Evolutionary conservation across 2,888 invertebrate species (phyloP).

Genomic region (Auanema sp.): DNA sequence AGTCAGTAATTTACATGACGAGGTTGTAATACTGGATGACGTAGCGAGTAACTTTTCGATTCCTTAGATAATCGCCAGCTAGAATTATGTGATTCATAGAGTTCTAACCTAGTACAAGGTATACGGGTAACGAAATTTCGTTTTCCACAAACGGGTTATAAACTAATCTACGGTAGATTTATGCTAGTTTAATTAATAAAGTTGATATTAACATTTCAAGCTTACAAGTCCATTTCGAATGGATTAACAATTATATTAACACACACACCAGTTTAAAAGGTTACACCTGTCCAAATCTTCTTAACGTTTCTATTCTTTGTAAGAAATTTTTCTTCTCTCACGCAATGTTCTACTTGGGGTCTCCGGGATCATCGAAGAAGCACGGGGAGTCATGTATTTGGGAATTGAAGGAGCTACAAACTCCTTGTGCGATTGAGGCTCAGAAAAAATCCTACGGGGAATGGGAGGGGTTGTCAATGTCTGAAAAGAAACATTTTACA

Average conservation of each 20-base stretch:
- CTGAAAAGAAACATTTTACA: too few species aligned
- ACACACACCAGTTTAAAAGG: background rate
- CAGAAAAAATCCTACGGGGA: too few species aligned
- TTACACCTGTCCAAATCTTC: background rate
- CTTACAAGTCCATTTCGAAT: background rate
- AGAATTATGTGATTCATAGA: background rate
- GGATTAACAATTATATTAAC: background rate
- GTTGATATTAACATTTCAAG: background rate
- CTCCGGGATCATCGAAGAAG: constrained; percentile 1
- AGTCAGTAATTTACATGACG: constrained; percentile 43
- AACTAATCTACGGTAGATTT: background rate
- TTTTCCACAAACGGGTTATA: too few species aligned
- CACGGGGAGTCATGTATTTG: background rate
- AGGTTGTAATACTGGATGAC: constrained; percentile 20
- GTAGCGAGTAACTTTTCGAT: too few species aligned
- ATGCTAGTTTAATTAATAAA: background rate
- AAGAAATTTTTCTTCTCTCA: background rate
- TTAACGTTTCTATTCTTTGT: background rate
- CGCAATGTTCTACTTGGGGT: constrained; percentile 1
- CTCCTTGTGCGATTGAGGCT: background rate
- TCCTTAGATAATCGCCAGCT: too few species aligned
- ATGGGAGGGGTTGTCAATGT: too few species aligned
- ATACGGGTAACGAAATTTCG: background rate
- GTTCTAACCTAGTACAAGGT: background rate
- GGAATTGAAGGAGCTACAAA: background rate